phyloP scores from a whole-genome alignment of 2,797 vertebrate species.

The Trachops cirrhosus region DNA sequence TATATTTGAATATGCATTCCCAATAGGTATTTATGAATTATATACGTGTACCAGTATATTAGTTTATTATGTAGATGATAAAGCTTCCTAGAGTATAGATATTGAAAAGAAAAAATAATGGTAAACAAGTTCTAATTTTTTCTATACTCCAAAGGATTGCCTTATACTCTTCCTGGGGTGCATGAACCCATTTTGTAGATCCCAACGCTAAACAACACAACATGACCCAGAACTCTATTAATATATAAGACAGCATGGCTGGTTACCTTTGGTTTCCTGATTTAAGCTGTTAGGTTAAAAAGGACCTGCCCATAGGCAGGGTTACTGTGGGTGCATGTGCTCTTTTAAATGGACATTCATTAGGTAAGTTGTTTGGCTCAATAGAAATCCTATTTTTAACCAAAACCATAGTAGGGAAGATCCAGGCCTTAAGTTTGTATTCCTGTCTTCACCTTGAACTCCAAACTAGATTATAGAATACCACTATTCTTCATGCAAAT shows the following conservation, averaged over 20 bases:
- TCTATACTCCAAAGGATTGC: not conserved
- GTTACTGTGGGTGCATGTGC: not conserved
- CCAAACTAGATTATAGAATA: not conserved
- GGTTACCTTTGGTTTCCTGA: not conserved
- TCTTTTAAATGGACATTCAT: not conserved
- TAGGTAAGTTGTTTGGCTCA: not conserved
- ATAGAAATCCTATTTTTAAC: not conserved
- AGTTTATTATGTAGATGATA: not conserved
- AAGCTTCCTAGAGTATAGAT: not conserved
- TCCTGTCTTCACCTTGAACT: not conserved
- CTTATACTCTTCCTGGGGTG: not conserved
- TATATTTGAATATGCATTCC: not conserved
- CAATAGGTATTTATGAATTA: not conserved
- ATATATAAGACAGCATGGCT: not conserved
- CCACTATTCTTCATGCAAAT: not conserved
- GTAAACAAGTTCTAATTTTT: not conserved
- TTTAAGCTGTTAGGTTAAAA: not conserved
- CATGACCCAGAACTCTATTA: not conserved
- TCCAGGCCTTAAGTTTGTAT: not conserved
- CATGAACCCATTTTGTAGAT: not conserved
- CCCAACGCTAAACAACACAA: not conserved
- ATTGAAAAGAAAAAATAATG: not conserved
- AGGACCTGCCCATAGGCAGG: not conserved
- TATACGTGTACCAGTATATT: not conserved
- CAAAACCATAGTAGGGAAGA: not conserved